Base-by-base conservation (phyloP, 1,140 invertebrate genomes). In the Scaptomyza pallida region DNA sequence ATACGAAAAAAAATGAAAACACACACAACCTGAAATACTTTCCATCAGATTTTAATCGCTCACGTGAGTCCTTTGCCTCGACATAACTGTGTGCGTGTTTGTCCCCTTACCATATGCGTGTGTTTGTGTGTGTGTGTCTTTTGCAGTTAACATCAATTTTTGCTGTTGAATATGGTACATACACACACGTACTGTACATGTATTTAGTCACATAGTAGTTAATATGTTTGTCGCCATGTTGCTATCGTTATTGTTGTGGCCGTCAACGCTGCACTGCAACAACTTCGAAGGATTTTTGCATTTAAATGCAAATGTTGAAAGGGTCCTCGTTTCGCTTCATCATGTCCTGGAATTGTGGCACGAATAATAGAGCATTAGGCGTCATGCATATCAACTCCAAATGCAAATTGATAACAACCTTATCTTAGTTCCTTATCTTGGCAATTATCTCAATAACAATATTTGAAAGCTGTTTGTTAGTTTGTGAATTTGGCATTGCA, bases 11-110 rank as follows among this genome's bases (percentile, higher is more conserved):
- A 56, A 0, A 1, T 26, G 23, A 26, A 23, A 2, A 40, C 21
- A 40, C 8, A 30, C 19, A 21, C 19, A 30, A 30, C 5, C 78
- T 81, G 73, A 81, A 85, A 85, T 88, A 75, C 81, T 85, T 88
- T 89, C 79, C 52, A 89, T 83, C 68, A 82, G 83, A 89, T 88
- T 88, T 85, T 88, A 88, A 88, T 88, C 83, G 83, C 79, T 88
- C 83, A 88, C 83, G 83, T 88, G 83, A 88, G 79, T 79, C 67
- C 75, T 65, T 67, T 76, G 50, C 70, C 54, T 56, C 26, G 16
- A 47, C 45, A 13, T 37, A 37, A 8, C 33, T 37, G 10, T 37
- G 33, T 37, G 33, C 33, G 33, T 37, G 33, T n/a, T n/a, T 37
- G 33, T n/a, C 33, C 33, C 10, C 33, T 5, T n/a, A 12, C 12